These are phyloP conservation scores for Panopea generosa DNA, from an alignment of 2,888 invertebrate species.

Conservation along the genomic window DNA sequence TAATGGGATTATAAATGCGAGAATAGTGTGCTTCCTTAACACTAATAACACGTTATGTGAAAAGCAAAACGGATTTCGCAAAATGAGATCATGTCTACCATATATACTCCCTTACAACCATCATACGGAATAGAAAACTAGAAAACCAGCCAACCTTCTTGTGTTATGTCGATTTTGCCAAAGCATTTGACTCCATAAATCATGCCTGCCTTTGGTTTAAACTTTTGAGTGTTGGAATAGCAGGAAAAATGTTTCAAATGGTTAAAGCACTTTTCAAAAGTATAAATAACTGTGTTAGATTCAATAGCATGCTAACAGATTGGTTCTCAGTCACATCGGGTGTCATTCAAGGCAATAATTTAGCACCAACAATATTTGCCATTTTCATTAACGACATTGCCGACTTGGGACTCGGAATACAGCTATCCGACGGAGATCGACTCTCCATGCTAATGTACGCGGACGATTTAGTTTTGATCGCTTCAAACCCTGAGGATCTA, in stretches of 20 bases:
- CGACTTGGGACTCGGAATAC: no score
- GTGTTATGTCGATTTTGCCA: slow-evolving; percentile 9
- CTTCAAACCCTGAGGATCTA: no score
- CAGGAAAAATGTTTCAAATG: neutral
- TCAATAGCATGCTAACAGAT: neutral
- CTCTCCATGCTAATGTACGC: no score
- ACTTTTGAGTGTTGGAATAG: neutral
- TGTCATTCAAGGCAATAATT: neutral
- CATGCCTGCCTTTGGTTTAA: slow-evolving; percentile 23
- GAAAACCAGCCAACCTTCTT: neutral
- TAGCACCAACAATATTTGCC: no score
- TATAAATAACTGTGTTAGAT: neutral
- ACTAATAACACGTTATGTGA: neutral
- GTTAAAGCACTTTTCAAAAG: neutral
- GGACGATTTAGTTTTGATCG: no score
- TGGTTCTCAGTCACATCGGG: neutral
- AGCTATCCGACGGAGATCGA: no score
- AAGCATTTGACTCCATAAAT: slow-evolving; percentile 16
- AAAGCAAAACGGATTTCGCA: slow-evolving; percentile 16
- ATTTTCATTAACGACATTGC: no score
- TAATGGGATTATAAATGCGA: slow-evolving; percentile 4
- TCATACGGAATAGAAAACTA: slow-evolving; percentile 9
- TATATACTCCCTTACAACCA: slow-evolving; percentile 8
- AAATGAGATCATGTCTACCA: slow-evolving; percentile 13
- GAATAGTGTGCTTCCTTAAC: neutral